phyloP scores from a whole-genome alignment of 2,888 invertebrate genomes.

The Kryphioiulus occultus region DNA sequence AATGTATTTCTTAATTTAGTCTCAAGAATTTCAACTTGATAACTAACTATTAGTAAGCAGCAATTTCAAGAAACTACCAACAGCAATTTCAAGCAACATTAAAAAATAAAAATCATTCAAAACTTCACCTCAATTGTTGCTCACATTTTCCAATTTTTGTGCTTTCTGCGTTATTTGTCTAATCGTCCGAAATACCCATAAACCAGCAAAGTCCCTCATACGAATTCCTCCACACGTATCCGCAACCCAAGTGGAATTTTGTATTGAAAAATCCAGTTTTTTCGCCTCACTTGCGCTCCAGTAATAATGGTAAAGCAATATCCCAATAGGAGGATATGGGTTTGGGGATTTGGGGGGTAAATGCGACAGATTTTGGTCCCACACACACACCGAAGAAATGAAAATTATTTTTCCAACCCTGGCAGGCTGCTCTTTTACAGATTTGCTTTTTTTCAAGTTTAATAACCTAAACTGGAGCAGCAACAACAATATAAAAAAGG shows the following conservation, averaged over 20 bases:
- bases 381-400: neutral
- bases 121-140: no score
- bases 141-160: neutral
- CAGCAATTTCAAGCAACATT: no score
- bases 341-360: neutral
- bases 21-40: no score
- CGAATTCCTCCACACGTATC: constrained; percentile 24
- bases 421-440: constrained; percentile 11
- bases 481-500: constrained; percentile 28
- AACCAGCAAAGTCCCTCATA: neutral
- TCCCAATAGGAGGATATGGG: neutral
- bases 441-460: constrained; percentile 21
- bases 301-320: constrained; percentile 25
- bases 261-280: constrained; percentile 36
- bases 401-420: neutral
- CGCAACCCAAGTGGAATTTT: neutral
- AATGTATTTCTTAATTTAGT: no score
- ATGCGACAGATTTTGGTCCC: neutral
- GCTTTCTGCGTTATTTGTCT: neutral
- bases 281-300: neutral
- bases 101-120: no score
- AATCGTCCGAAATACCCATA: neutral
- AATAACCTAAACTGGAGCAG: constrained; percentile 40
- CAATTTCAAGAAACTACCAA: no score
- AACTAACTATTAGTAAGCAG: no score